Evolutionary conservation across 2,113 vertebrate species (phyloP), one percentile per base, ranked within the genome.

Genomic region (Apaloderma vittatum): DNA sequence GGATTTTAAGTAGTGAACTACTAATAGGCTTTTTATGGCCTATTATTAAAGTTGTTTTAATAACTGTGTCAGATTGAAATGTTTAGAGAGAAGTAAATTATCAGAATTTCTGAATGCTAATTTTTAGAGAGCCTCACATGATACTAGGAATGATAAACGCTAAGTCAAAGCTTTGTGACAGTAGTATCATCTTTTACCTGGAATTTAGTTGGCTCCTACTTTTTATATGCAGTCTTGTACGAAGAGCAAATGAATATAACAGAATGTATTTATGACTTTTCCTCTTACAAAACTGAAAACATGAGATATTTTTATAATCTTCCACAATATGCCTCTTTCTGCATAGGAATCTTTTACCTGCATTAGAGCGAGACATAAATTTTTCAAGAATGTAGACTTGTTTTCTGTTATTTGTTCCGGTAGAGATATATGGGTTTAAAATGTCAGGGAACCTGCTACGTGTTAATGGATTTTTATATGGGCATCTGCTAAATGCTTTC

Each of bases 401-500:
- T 79, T 95, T 93, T 73, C 70, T 67, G 45, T 54, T 92, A 46
- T 76, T 88, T 54, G 61, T 93, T 96, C 73, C 92, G 92, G 61
- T 90, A 63, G 83, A 94, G 67, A 83, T 49, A 67, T 86, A 86
- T 12, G 84, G 52, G 70, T 91, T 97, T 96, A 82, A 91, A 95
- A 95, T 91, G 52, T 77, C 83, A 94, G 68, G 74, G 49, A 96
- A 91, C 43, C 74, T 87, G 85, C 70, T 54, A 90, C 7, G 57
- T 61, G 70, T 75, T 91, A 81, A 92, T 45, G 67, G 62, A 6
- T 80, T 92, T 95, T 93, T 72, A 78, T 68, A 92, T 27, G 32
- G 58, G 74, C 84, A 91, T 95, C 88, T 97, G 93, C 73, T 94
- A 93, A 95, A 97, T 75, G 78, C 21, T 97, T 92, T 91, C 59